These are phyloP conservation scores for Salticus scenicus DNA, from an alignment of 2,888 invertebrate species.

Conservation along the genomic window DNA sequence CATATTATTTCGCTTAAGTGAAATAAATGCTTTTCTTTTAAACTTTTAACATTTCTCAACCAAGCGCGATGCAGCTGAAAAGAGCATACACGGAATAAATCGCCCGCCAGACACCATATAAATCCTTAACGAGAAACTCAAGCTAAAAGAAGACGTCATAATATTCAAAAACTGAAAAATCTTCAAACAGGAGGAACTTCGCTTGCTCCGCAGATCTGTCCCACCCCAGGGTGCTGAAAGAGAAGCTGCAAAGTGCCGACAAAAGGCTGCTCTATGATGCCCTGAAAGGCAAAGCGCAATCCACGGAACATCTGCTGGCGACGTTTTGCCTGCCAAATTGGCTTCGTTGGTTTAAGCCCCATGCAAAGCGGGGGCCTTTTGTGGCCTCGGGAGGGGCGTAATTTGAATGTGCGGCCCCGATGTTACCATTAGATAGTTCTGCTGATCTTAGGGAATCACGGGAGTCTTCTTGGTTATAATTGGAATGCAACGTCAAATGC, in stretches of 20 bases:
- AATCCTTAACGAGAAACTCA: no score
- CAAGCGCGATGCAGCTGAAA: no score
- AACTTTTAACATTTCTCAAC: no score
- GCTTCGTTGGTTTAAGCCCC: background rate
- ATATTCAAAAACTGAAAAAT: slow-evolving; percentile 9
- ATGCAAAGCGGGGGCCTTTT: no score
- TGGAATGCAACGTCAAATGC: background rate
- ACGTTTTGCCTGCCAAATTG: slow-evolving; percentile 15
- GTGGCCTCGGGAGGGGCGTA: background rate
- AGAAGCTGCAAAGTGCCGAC: background rate
- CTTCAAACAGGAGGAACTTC: background rate
- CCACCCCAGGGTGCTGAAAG: background rate
- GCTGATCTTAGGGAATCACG: background rate
- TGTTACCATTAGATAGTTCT: slow-evolving; percentile 4
- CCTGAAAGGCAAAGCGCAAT: background rate
- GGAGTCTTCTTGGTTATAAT: background rate
- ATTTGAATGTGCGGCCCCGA: slow-evolving; percentile 2
- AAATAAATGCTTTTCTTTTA: no score
- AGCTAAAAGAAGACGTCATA: background rate
- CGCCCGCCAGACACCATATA: no score
- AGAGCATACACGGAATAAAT: no score
- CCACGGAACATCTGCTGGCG: slow-evolving; percentile 6
- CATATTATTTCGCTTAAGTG: no score
- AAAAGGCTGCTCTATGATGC: background rate
- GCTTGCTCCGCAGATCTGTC: slow-evolving; percentile 3